Conservation (phyloP, 2,888 invertebrate species). For the Strigamia maritima region DNA sequence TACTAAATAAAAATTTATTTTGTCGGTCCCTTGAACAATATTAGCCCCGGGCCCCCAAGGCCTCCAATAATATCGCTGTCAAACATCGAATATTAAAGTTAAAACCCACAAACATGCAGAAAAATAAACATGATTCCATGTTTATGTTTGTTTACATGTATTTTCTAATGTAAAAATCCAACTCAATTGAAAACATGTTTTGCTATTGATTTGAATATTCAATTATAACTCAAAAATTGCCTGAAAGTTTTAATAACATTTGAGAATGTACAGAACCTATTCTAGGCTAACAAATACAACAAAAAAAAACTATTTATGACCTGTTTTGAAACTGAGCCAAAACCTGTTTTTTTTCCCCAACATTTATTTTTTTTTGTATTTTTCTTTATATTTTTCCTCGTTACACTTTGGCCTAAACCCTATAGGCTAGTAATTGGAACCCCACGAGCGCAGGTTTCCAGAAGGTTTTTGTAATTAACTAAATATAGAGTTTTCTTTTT, state of each 20-base stretch:
- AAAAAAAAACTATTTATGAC: conserved; percentile 8
- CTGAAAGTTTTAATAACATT: background rate
- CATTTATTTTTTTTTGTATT: background rate
- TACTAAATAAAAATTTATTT: too few species aligned
- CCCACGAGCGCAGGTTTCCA: conserved; percentile 17
- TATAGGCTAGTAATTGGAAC: conserved; percentile 26
- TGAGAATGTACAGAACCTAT: background rate
- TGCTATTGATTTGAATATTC: background rate
- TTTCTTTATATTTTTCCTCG: conserved; percentile 11
- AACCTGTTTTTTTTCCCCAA: conserved; percentile 15
- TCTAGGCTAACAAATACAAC: conserved; percentile 8
- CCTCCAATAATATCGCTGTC: too few species aligned
- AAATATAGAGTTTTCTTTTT: background rate
- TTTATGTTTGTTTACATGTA: too few species aligned
- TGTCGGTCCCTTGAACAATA: too few species aligned
- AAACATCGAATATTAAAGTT: too few species aligned
- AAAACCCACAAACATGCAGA: too few species aligned
- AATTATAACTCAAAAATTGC: background rate
- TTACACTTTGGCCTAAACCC: conserved; percentile 25
- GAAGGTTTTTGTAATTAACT: conserved; percentile 25
- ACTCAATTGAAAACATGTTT: too few species aligned
- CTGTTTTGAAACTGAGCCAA: conserved; percentile 23
- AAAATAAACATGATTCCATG: too few species aligned
- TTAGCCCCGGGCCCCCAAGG: too few species aligned
- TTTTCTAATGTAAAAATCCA: too few species aligned